Evolutionary conservation across 1,140 invertebrate species (phyloP).

Genomic region (Halictus rubicundus): DNA sequence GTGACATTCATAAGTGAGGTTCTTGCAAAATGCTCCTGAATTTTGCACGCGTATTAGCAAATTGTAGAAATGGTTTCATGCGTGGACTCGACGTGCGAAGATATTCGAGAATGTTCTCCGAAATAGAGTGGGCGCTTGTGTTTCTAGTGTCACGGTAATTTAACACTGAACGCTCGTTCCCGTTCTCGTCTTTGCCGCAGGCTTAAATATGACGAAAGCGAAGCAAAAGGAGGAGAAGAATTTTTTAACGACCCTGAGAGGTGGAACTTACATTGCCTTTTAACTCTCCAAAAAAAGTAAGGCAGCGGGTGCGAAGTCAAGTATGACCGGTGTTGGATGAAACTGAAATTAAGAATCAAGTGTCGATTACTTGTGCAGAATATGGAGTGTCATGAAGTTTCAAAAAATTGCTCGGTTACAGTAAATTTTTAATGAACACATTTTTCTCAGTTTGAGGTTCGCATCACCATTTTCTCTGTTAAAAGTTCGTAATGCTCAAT

Average conservation of each 20-base stretch:
- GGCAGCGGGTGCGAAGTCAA: background rate
- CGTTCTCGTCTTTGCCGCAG: background rate
- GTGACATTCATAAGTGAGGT: too few species aligned
- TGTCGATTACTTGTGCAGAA: background rate
- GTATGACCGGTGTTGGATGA: background rate
- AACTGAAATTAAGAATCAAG: background rate
- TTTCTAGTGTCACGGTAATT: slow-evolving; percentile 17
- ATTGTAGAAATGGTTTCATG: background rate
- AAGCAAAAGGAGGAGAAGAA: background rate
- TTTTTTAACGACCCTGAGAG: slow-evolving; percentile 8
- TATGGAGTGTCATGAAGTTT: too few species aligned
- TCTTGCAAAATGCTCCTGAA: too few species aligned
- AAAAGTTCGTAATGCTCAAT: too few species aligned
- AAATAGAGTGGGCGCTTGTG: background rate
- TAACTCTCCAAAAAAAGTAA: background rate
- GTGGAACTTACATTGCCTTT: slow-evolving; percentile 1
- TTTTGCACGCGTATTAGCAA: too few species aligned
- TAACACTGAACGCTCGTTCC: slow-evolving; percentile 14
- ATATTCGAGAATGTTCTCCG: background rate
- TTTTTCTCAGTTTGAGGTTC: too few species aligned
- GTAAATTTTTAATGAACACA: too few species aligned
- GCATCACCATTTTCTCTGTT: too few species aligned
- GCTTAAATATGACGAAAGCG: background rate
- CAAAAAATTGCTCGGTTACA: too few species aligned
- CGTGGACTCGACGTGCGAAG: background rate